These are phyloP conservation scores for Dipodomys spectabilis DNA, from an alignment of 2,113 vertebrate species.

Conservation along the genomic window DNA sequence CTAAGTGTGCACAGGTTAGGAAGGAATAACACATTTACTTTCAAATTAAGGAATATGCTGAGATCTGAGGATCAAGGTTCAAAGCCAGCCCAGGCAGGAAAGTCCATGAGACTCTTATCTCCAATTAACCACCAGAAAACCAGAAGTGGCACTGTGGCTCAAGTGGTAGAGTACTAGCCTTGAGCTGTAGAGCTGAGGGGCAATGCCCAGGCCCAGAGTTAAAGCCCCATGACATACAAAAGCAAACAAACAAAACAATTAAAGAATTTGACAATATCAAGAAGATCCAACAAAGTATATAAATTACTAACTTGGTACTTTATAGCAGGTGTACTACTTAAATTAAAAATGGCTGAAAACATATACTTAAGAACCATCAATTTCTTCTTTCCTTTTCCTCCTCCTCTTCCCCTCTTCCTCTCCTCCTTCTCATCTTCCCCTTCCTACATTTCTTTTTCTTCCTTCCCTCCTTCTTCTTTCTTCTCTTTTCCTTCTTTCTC, in stretches of 20 bases:
- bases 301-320: background rate
- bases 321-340: background rate
- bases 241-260: background rate
- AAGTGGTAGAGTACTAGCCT: too few relatives aligned
- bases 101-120: too few relatives aligned
- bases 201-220: too few relatives aligned
- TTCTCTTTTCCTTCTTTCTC: too few relatives aligned
- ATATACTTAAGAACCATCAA: background rate
- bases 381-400: too few relatives aligned
- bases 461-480: background rate
- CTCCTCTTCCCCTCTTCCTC: background rate
- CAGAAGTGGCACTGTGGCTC: too few relatives aligned
- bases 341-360: background rate
- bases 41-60: background rate
- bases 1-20: background rate
- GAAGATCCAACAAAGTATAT: background rate
- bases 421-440: background rate
- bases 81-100: too few relatives aligned
- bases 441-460: background rate
- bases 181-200: too few relatives aligned
- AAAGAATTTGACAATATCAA: background rate
- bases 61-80: too few relatives aligned
- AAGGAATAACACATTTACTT: background rate
- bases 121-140: too few relatives aligned
- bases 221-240: too few relatives aligned